These are phyloP conservation scores for Nothura maculosa DNA, from an alignment of 2,797 vertebrate genomes.

Conservation along the genomic window DNA sequence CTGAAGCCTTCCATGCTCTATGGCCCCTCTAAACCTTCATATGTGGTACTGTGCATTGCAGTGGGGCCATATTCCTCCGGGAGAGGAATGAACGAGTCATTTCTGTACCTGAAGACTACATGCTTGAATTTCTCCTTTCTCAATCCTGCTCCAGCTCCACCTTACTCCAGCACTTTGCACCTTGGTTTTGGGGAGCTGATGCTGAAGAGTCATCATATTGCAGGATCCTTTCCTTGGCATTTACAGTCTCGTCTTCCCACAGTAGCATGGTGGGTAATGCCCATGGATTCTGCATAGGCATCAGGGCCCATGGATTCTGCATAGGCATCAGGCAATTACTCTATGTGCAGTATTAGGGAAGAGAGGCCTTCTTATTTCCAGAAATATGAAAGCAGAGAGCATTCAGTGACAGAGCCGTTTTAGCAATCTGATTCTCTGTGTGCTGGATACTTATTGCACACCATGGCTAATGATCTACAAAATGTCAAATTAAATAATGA, in stretches of 20 bases:
- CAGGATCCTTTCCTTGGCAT: not conserved
- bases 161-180: too few species aligned
- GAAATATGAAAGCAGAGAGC: not conserved
- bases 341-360: not conserved
- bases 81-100: not conserved
- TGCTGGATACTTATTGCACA: not conserved
- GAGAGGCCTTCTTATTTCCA: not conserved
- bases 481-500: constrained; percentile 9
- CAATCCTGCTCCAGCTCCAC: too few species aligned
- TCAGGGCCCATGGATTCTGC: not conserved
- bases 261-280: too few species aligned
- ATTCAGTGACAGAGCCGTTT: not conserved
- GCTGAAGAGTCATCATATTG: not conserved
- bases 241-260: not conserved
- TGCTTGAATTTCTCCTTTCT: too few species aligned
- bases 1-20: not conserved
- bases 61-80: too few species aligned
- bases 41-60: not conserved
- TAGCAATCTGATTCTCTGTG: not conserved
- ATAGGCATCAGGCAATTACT: not conserved
- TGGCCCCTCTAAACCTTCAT: not conserved
- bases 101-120: not conserved
- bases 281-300: not conserved
- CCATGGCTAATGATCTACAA: not conserved
- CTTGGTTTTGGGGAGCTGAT: not conserved